Percentiles rank a stretch among this genome's conserved stretches.
Evolutionary conservation across 2,888 invertebrate species (phyloP).

Genomic region (Hirtodrosophila alboralis): DNA sequence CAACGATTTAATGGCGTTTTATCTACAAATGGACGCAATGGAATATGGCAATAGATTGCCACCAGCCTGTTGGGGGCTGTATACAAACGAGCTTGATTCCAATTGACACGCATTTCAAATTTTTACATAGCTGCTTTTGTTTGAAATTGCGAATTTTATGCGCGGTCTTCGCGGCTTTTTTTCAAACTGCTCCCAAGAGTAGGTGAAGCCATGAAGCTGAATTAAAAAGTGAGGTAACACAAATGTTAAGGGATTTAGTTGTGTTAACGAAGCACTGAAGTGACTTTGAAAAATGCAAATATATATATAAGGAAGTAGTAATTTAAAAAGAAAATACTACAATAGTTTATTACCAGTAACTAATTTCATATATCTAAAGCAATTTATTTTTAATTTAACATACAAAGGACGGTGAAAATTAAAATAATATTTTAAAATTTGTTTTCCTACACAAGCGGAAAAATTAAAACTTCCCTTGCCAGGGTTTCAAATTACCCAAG

Average conservation of each 20-base stretch:
- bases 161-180: conserved; percentile 1
- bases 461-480: not conserved
- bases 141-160: conserved; percentile 39
- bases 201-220: conserved; percentile 2
- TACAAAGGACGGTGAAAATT: too few species aligned
- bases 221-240: conserved; percentile 2
- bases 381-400: too few species aligned
- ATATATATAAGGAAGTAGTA: too few species aligned
- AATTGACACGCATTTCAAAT: conserved; percentile 12
- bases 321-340: too few species aligned
- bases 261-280: not conserved
- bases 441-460: not conserved
- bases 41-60: conserved; percentile 28
- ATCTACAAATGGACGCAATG: conserved; percentile 35
- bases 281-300: not conserved
- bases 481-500: conserved; percentile 8
- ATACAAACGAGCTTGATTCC: conserved; percentile 6
- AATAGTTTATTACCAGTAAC: too few species aligned
- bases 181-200: conserved; percentile 5
- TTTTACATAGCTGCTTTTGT: conserved; percentile 27
- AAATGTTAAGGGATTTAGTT: not conserved
- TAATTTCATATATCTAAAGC: too few species aligned
- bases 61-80: conserved; percentile 1
- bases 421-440: not conserved
- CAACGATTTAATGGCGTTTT: conserved; percentile 63